Base-by-base conservation (phyloP, 2,797 vertebrate species). In the Phoebastria nigripes region DNA sequence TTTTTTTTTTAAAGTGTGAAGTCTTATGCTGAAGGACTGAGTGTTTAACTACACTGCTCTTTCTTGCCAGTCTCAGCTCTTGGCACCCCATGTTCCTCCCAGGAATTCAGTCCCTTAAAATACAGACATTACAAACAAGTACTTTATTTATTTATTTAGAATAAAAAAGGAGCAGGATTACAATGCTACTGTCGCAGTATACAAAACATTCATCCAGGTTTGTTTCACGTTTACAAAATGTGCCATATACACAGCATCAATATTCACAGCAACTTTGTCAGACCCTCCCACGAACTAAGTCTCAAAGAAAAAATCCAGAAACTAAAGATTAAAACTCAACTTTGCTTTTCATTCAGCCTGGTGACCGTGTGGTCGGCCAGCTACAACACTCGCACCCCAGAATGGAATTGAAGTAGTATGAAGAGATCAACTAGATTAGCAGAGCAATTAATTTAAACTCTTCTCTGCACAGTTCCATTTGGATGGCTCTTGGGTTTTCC, bases 91-190 rank as follows among this genome's bases (percentile, higher is more conserved):
- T 2, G 12, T 33, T 29, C 35, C 82, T 67, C 58, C 65, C 41
- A 63, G 37, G 22, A 91, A 33, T 15, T 44, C 55, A 67, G 18
- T 62, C 59, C 18, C 67, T 65, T 54, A 62, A 88, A 12, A 86
- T 24, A 91, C n/a, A 67, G 24, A 4, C 35, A 3, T 89, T 86
- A 67, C 77, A 93, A 88, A 74, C 29, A 31, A 41, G 58, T 78
- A 58, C 47, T 61, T 88, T 42, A 31, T 77, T 90, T 92, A 46
- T 97, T 96, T 95, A 97, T 96, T 97, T 92, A 73, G 71, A 92
- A 94, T 95, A 76, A 93, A 94, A 93, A 97, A 82, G 58, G 94
- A 85, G 87, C 49, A 62, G 92, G 92, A 46, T 94, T 95, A 94
- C 78, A 93, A 35, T 65, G 89, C 83, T 83, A 76, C 56, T 33